These are phyloP conservation scores for Bergia sp. DNA, from an alignment of 92 coral and sea anemone species.

Conservation along the genomic window DNA sequence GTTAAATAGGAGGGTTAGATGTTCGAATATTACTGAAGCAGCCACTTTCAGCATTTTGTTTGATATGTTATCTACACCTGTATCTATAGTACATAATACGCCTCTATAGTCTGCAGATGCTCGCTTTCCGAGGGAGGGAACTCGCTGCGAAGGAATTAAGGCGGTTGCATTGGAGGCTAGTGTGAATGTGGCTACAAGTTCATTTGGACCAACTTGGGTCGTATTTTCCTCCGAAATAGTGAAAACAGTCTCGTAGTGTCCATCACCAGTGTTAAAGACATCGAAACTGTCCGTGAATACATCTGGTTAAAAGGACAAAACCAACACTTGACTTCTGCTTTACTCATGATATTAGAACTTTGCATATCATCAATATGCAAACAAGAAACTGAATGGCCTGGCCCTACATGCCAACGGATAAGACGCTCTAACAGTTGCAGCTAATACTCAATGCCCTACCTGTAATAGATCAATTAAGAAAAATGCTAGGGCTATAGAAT, in stretches of 20 bases:
- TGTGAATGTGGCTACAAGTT: constrained; percentile 1
- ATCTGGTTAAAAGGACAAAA: not conserved
- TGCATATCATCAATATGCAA: not conserved
- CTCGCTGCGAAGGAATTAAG: too few species aligned
- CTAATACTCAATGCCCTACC: constrained; percentile 28
- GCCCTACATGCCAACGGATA: not conserved
- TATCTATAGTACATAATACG: too few species aligned
- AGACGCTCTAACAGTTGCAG: constrained; percentile 7
- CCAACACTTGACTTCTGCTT: not conserved
- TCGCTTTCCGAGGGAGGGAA: too few species aligned
- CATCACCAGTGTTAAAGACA: not conserved
- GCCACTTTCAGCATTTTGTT: too few species aligned
- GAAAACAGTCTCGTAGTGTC: not conserved
- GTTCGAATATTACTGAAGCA: too few species aligned
- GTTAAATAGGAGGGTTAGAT: too few species aligned
- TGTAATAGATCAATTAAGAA: not conserved
- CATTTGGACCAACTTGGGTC: constrained; percentile 3
- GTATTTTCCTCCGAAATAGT: constrained; percentile 10
- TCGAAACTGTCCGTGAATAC: not conserved
- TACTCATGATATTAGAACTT: not conserved
- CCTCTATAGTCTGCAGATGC: too few species aligned
- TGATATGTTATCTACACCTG: too few species aligned
- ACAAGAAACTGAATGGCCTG: constrained; percentile 8
- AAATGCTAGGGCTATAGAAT: constrained; percentile 26
- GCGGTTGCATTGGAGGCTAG: not conserved